phyloP scores from a whole-genome alignment of 2,797 vertebrate genomes.

The Strix occidentalis region DNA sequence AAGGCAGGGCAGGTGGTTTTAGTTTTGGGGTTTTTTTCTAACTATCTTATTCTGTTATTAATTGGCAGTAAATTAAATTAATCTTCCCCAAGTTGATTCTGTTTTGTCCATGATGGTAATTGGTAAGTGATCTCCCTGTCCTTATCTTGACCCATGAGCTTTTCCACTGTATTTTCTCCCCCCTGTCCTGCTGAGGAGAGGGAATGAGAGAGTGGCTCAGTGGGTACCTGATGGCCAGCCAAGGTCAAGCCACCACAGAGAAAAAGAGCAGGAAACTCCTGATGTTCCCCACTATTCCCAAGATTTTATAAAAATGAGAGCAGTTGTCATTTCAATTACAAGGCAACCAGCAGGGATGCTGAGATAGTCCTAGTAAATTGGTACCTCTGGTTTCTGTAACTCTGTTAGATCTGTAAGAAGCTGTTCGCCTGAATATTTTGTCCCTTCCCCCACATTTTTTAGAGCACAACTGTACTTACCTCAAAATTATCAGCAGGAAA shows the following conservation, averaged over 20 bases:
- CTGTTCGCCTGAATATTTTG: background rate
- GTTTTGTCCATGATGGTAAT: background rate
- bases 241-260: background rate
- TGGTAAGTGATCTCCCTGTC: background rate
- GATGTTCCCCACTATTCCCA: background rate
- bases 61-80: background rate
- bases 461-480: background rate
- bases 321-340: background rate
- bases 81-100: background rate
- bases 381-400: background rate
- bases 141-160: fast-evolving
- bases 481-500: background rate
- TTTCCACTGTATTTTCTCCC: background rate
- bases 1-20: background rate
- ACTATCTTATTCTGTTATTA: background rate
- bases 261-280: background rate
- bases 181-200: background rate
- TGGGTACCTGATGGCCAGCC: background rate
- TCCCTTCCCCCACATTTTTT: background rate
- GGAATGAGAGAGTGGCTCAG: background rate
- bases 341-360: background rate
- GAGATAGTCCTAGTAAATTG: background rate
- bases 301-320: background rate
- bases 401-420: background rate
- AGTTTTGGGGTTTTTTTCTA: background rate